Evolutionary conservation across 2,888 invertebrate genomes (phyloP).

Genomic region (Protophormia terraenovae): DNA sequence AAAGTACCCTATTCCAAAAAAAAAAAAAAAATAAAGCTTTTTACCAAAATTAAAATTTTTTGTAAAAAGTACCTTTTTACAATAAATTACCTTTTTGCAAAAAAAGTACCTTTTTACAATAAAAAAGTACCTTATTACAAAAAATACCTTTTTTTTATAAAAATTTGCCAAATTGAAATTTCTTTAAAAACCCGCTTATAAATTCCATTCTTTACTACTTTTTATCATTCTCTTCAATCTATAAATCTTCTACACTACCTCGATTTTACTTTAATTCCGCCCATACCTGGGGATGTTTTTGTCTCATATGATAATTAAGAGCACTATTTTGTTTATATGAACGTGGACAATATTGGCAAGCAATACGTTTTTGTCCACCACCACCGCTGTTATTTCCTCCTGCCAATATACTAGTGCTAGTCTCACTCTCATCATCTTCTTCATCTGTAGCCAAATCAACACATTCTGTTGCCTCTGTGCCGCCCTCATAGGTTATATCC

Average conservation of each 20-base stretch:
- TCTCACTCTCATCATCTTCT: slow-evolving; percentile 50
- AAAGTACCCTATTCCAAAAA: no score
- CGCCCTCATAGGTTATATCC: slow-evolving; percentile 54
- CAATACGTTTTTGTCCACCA: slow-evolving; percentile 54
- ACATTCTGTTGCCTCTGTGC: slow-evolving; percentile 48
- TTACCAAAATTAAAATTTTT: no score
- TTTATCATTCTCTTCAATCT: not conserved
- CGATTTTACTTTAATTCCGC: not conserved
- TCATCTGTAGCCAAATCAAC: slow-evolving; percentile 63
- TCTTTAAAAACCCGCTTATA: not conserved
- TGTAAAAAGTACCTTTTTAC: no score
- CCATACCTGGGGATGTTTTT: slow-evolving; percentile 63
- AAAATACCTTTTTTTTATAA: no score
- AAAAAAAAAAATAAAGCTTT: no score
- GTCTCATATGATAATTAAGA: slow-evolving; percentile 69
- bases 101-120: no score
- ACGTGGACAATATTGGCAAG: slow-evolving; percentile 68
- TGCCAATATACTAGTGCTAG: slow-evolving; percentile 33
- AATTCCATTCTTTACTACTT: not conserved
- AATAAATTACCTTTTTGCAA: no score
- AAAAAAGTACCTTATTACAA: no score
- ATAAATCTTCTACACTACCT: not conserved
- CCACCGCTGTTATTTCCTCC: no score
- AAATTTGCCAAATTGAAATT: no score
- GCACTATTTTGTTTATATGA: slow-evolving; percentile 69